Percentiles rank a stretch among this genome's conserved stretches.
phyloP scores from a whole-genome alignment of 2,888 invertebrate species.

The Willowsia nigromaculata region DNA sequence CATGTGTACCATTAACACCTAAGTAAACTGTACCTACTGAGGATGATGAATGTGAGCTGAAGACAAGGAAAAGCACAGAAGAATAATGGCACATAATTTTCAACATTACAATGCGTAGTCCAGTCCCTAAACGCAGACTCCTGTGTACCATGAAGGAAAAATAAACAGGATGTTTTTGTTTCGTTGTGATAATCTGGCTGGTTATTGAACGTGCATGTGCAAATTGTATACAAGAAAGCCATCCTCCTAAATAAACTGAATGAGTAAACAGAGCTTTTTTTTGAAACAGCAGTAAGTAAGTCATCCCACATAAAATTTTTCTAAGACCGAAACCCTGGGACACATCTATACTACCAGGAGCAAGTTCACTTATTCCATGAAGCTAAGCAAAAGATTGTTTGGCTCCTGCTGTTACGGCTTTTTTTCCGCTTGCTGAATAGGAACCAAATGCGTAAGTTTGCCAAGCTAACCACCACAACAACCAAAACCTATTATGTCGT shows the following conservation, averaged over 20 bases:
- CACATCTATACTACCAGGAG: neutral
- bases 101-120: conserved; percentile 33
- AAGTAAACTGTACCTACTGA: conserved; percentile 47
- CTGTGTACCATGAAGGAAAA: neutral
- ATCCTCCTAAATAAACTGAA: conserved; percentile 45
- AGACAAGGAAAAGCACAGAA: neutral
- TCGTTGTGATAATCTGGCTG: neutral
- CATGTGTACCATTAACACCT: conserved; percentile 60
- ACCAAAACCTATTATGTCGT: conserved; percentile 14
- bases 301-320: conserved; percentile 1
- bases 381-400: conserved; percentile 47
- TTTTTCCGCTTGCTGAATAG: conserved; percentile 60
- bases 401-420: conserved; percentile 65
- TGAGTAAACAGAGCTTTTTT: conserved; percentile 7
- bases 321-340: conserved; percentile 4
- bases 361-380: neutral
- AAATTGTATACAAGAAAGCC: conserved; percentile 49
- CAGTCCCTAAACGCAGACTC: conserved; percentile 34
- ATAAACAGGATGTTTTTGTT: conserved; percentile 25
- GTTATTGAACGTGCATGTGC: conserved; percentile 30
- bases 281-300: neutral
- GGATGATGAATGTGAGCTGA: conserved; percentile 32
- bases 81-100: conserved; percentile 40
- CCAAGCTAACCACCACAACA: conserved; percentile 44
- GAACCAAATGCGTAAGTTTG: conserved; percentile 62